These are phyloP conservation scores for Dipodomys stephensi DNA, from an alignment of 2,113 vertebrate genomes.

Conservation along the genomic window DNA sequence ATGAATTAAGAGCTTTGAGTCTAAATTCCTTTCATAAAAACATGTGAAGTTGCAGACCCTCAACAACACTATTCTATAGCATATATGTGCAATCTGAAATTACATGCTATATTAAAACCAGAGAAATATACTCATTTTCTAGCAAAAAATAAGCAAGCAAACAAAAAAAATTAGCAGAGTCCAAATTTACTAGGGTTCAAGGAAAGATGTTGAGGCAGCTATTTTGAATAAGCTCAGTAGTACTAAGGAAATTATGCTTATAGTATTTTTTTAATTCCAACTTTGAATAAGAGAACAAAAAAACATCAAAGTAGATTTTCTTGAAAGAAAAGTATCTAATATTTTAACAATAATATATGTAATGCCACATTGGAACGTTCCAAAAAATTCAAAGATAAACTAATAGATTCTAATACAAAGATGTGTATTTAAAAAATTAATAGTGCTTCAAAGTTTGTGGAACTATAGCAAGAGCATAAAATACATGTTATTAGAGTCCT, in stretches of 20 bases:
- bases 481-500: not conserved
- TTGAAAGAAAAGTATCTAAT: not conserved
- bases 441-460: not conserved
- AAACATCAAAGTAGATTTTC: not conserved
- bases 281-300: not conserved
- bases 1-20: not conserved
- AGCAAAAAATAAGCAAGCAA: not conserved
- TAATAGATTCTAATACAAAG: not conserved
- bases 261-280: not conserved
- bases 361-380: not conserved
- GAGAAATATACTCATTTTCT: constrained; percentile 1
- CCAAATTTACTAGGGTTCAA: not conserved
- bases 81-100: not conserved
- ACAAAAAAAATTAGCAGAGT: not conserved
- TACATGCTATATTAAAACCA: not conserved
- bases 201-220: not conserved
- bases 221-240: not conserved
- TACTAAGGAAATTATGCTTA: not conserved
- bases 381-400: not conserved
- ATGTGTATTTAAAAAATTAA: not conserved
- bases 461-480: not conserved
- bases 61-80: not conserved
- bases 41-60: not conserved
- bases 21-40: not conserved
- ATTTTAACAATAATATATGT: not conserved